Evolutionary conservation across 2,797 vertebrate genomes (phyloP).

Genomic region (Enteromius argenteus): DNA sequence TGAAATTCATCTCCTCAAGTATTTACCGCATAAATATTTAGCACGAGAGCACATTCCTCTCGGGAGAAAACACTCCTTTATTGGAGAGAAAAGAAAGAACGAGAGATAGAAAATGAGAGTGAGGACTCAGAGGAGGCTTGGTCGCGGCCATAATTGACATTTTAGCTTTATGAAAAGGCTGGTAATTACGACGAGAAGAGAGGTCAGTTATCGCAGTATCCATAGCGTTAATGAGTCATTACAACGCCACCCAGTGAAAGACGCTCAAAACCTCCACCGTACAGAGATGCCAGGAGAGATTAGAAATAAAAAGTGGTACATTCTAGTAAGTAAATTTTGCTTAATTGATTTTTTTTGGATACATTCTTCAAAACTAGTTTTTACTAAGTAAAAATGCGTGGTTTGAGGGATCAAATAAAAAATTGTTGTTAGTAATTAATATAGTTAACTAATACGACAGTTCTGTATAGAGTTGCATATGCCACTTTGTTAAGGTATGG

Average conservation of each 20-base stretch:
- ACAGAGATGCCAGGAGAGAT: conserved; percentile 6
- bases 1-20: conserved; percentile 42
- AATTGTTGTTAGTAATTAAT: neutral
- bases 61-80: conserved; percentile 29
- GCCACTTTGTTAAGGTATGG: neutral
- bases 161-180: conserved; percentile 60
- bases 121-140: conserved; percentile 19
- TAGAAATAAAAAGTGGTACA: neutral
- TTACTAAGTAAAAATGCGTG: neutral
- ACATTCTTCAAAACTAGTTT: neutral
- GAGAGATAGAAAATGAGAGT: conserved; percentile 54
- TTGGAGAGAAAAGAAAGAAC: conserved; percentile 37
- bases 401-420: neutral
- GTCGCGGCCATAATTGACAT: conserved; percentile 54
- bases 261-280: neutral
- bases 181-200: conserved; percentile 53
- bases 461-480: neutral
- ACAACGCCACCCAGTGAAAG: conserved; percentile 13
- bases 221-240: conserved; percentile 51
- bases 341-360: neutral
- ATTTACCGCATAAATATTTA: conserved; percentile 56
- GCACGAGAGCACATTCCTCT: conserved; percentile 27
- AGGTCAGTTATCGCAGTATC: conserved; percentile 53
- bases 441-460: neutral
- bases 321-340: neutral